phyloP scores from a whole-genome alignment of 2,797 vertebrate species.

The Mionectes olivaceus region DNA sequence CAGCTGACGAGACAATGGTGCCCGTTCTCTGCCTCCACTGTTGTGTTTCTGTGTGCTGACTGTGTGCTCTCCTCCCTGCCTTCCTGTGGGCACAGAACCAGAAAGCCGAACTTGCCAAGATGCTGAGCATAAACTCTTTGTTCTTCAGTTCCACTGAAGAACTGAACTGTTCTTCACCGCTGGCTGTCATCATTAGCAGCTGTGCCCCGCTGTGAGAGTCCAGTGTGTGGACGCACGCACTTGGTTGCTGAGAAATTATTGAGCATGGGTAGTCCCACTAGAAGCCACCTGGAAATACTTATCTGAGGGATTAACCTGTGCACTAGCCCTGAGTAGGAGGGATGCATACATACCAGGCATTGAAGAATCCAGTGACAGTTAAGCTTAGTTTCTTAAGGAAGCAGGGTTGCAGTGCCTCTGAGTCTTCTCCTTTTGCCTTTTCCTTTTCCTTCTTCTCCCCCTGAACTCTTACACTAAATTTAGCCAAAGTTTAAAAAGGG shows the following conservation, averaged over 20 bases:
- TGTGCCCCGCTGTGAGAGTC: not conserved
- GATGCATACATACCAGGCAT: rapidly evolving
- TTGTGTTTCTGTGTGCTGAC: not conserved
- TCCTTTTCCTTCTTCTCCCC: not conserved
- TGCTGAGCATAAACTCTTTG: not conserved
- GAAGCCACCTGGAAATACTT: not conserved
- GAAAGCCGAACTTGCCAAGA: not conserved
- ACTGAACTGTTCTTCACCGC: not conserved
- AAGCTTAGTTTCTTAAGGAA: not conserved
- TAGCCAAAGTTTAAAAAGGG: not conserved
- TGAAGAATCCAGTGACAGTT: not conserved
- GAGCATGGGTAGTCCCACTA: not conserved
- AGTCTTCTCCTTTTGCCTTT: not conserved
- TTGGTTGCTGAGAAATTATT: not conserved
- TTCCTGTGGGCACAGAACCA: not conserved
- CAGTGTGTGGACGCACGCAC: rapidly evolving
- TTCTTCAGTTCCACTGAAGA: not conserved
- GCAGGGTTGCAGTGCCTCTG: not conserved
- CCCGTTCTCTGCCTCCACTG: not conserved
- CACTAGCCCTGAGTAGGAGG: not conserved
- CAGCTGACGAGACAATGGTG: not conserved
- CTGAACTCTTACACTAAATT: not conserved
- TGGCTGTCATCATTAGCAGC: not conserved
- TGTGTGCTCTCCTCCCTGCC: not conserved
- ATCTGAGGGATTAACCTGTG: not conserved